Base-by-base conservation (phyloP, 2,797 vertebrate genomes). In the Pangasius mekongensis region DNA sequence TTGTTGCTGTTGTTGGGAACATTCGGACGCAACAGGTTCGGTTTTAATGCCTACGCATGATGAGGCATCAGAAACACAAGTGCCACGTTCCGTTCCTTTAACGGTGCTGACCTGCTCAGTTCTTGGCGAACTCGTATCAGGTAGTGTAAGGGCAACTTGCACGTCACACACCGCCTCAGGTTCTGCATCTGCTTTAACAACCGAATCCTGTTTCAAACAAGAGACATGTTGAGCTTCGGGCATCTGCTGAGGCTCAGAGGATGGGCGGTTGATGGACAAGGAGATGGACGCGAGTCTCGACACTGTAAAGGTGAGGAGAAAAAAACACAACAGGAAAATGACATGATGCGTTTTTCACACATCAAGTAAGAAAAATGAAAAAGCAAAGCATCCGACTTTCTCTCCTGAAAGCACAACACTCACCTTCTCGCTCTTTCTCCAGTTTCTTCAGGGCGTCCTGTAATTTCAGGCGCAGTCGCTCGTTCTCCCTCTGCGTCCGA, bases 361-460 rank as follows among this genome's bases (percentile, higher is more conserved):
- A 62, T 3, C 30, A 73, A 30, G n/a, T 20, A 8, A 54, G 36
- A 24, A 30, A 22, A 22, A 18, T 24, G 3, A 27, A 18, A 47
- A 49, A 6, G 9, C 8, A n/a, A 76, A 13, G 43, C 7, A 1
- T 14, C 9, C 56, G 3, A 9, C 1, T 30, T 80, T 36, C 78
- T 36, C 33, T 27, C 2, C 36, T 16, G 9, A 82, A 43, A 58
- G 20, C 5, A 67, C 5, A 2, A 33, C 27, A 9, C 14, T 58
- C 74, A 95, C 95, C 83, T 86, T 83, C 78, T 85, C 80, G 89
- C 58, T 93, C 93, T 87, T 89, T 93, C 24, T 90, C 83, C 43
- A 95, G 89, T 66, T 87, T 90, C 27, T 94, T 92, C 87, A 95
- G 93, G 0, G 96, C 0, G 94, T 93, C 91, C 66, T 88, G 91